These are phyloP conservation scores for Drosophila subsilvestris DNA, from an alignment of 2,888 invertebrate genomes.

Conservation along the genomic window DNA sequence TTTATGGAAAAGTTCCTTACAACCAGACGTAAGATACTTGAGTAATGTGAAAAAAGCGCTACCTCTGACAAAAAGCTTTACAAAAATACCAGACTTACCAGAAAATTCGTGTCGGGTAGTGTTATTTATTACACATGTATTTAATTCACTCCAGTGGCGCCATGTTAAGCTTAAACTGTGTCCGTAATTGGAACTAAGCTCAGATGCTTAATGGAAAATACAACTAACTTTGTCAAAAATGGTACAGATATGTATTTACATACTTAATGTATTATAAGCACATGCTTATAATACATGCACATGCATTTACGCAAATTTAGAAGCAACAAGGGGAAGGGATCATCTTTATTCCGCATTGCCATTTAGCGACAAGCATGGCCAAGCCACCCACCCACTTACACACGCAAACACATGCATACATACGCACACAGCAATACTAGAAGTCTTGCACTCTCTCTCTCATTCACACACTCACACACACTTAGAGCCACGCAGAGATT, in stretches of 20 bases:
- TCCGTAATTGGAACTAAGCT: not conserved
- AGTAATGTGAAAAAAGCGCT: no score
- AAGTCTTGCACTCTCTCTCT: conserved; percentile 8
- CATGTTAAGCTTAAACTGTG: not conserved
- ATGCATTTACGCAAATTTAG: not conserved
- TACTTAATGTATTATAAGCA: no score
- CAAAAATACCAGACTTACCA: no score
- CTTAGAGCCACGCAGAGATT: conserved; percentile 16
- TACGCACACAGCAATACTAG: not conserved
- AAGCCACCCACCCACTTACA: not conserved
- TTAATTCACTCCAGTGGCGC: no score
- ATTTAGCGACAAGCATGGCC: not conserved
- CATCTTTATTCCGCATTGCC: not conserved
- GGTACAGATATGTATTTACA: not conserved
- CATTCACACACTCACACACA: not conserved
- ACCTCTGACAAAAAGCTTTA: no score
- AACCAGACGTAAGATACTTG: no score
- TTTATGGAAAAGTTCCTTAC: no score
- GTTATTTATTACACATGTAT: no score
- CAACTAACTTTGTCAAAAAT: not conserved
- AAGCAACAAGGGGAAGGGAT: not conserved
- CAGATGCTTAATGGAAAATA: not conserved
- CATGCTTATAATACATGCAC: no score
- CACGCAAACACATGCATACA: not conserved
- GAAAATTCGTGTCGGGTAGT: no score